phyloP scores from a whole-genome alignment of 2,797 vertebrate species.

The Agapornis canus region DNA sequence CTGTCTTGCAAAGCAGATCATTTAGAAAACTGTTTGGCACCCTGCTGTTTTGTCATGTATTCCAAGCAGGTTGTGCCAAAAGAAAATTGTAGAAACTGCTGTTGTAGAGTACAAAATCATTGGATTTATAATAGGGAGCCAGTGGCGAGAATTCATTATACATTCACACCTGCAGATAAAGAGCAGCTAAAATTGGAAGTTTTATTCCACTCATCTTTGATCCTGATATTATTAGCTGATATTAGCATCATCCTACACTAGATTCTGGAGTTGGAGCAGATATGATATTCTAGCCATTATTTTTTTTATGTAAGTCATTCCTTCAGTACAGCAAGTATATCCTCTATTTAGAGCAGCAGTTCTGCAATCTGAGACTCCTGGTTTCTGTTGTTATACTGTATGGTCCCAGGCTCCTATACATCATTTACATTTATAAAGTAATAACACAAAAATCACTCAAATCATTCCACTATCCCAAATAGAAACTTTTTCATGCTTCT shows the following conservation, averaged over 20 bases:
- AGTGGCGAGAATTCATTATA: conserved; percentile 62
- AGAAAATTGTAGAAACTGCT: conserved; percentile 59
- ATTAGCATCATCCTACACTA: conserved; percentile 55
- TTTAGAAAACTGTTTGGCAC: conserved; percentile 50
- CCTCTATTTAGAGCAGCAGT: neutral
- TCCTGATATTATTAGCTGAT: conserved; percentile 63
- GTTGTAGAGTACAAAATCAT: conserved; percentile 40
- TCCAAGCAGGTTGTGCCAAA: conserved; percentile 54
- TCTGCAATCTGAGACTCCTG: neutral
- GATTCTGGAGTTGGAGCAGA: conserved; percentile 2
- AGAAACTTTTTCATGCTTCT: neutral
- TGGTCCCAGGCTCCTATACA: neutral
- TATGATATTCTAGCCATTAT: neutral
- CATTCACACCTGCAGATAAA: conserved; percentile 71
- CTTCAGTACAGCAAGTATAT: neutral
- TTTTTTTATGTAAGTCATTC: neutral
- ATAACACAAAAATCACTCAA: neutral
- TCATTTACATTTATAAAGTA: neutral
- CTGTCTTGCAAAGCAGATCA: conserved; percentile 47
- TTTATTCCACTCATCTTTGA: conserved; percentile 67
- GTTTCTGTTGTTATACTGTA: neutral
- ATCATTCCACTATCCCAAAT: neutral
- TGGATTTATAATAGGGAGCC: conserved; percentile 43
- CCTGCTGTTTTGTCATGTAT: conserved; percentile 10
- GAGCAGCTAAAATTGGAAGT: conserved; percentile 65